Percentiles rank a stretch among this genome's conserved stretches.
Evolutionary conservation across 1,140 invertebrate species (phyloP).

Genomic region (Aricia agestis): DNA sequence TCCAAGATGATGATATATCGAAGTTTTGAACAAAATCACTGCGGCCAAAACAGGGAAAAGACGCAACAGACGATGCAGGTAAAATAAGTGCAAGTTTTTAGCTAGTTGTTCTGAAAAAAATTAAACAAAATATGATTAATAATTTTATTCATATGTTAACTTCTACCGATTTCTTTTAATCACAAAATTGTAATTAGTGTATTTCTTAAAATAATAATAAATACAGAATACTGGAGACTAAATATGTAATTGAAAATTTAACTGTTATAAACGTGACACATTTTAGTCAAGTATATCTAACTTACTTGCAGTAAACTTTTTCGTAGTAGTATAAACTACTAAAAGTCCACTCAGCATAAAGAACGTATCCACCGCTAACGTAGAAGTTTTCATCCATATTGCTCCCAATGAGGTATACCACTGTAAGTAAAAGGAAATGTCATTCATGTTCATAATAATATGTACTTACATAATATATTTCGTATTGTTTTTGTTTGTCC

Average conservation of each 20-base stretch:
- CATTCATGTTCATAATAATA: too few species aligned
- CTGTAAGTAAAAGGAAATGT: conserved; percentile 46
- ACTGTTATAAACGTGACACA: too few species aligned
- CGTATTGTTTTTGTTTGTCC: too few species aligned
- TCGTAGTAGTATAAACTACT: conserved; percentile 75
- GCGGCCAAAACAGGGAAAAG: conserved; percentile 79
- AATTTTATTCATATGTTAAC: too few species aligned
- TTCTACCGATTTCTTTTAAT: too few species aligned
- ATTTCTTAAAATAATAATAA: too few species aligned
- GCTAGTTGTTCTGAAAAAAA: conserved; percentile 43
- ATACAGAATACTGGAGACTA: too few species aligned
- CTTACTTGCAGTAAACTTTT: conserved; percentile 66
- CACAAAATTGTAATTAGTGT: too few species aligned
- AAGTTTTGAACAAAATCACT: conserved; percentile 75
- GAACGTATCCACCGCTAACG: conserved; percentile 77
- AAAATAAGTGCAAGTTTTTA: conserved; percentile 67
- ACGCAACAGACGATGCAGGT: conserved; percentile 77
- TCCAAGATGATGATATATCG: conserved; percentile 75
- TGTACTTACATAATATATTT: too few species aligned
- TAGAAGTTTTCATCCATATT: conserved; percentile 53
- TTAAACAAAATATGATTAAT: conserved; percentile 1
- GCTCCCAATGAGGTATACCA: conserved; percentile 41
- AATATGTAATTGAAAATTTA: too few species aligned
- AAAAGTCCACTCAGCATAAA: conserved; percentile 77
- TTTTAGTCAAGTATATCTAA: background rate